These are phyloP conservation scores for Pissodes strobi DNA, from an alignment of 1,140 invertebrate species.

Conservation along the genomic window DNA sequence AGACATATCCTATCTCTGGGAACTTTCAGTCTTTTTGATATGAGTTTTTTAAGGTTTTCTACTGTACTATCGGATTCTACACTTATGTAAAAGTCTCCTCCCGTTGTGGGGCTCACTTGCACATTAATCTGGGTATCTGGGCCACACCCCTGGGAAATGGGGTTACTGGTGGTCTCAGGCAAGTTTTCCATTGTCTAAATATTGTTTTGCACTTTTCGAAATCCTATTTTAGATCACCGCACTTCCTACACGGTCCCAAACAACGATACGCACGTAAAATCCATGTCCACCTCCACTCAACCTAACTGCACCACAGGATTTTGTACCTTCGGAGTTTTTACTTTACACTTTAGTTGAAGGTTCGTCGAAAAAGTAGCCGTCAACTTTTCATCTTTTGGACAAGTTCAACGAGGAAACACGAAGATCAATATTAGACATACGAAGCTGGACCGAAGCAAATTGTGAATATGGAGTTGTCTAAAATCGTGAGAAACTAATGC, in stretches of 20 bases:
- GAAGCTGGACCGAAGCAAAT: background rate
- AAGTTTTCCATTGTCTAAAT: slow-evolving; percentile 52
- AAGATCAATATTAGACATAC: slow-evolving; percentile 1
- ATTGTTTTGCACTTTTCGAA: background rate
- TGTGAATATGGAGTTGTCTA: slow-evolving; percentile 6
- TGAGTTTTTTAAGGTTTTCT: slow-evolving; percentile 85
- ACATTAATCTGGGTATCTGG: slow-evolving; percentile 73
- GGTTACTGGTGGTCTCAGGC: slow-evolving; percentile 52
- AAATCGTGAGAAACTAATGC: background rate
- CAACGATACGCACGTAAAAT: background rate
- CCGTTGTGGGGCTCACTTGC: slow-evolving; percentile 86
- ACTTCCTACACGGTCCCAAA: background rate
- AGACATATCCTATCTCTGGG: slow-evolving; percentile 90
- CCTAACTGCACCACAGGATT: slow-evolving; percentile 13
- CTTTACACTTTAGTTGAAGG: slow-evolving; percentile 13
- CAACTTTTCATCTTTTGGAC: slow-evolving; percentile 5
- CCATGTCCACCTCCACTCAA: background rate
- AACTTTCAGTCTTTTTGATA: slow-evolving; percentile 90
- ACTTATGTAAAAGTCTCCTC: slow-evolving; percentile 83
- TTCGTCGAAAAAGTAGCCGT: background rate
- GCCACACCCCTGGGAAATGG: slow-evolving; percentile 66
- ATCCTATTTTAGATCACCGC: slow-evolving; percentile 12
- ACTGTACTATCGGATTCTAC: slow-evolving; percentile 79
- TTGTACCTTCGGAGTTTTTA: slow-evolving; percentile 16
- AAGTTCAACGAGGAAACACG: background rate